These are phyloP conservation scores for Tenthredo mesomela DNA, from an alignment of 2,888 invertebrate species.

Conservation along the genomic window DNA sequence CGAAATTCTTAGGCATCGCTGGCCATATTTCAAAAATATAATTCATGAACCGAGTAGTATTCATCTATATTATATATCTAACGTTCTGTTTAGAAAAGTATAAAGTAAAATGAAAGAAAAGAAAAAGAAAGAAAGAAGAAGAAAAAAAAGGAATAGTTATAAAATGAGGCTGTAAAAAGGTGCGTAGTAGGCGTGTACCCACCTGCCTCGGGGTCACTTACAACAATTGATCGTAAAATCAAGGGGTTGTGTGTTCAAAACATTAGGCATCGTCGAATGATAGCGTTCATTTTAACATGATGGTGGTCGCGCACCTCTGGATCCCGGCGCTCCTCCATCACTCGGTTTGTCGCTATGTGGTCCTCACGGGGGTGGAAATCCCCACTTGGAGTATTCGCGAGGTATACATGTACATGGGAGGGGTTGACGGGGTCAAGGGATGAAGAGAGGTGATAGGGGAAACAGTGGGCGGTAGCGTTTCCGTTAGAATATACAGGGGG, in stretches of 20 bases:
- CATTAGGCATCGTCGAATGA: conserved; percentile 70
- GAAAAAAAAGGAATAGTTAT: neutral
- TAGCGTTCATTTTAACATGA: conserved; percentile 69
- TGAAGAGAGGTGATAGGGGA: conserved; percentile 11
- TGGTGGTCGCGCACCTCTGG: conserved; percentile 40
- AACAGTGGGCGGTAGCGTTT: conserved; percentile 42
- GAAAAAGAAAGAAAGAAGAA: neutral
- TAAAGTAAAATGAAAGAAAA: neutral
- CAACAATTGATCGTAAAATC: conserved; percentile 66
- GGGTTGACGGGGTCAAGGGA: conserved; percentile 12
- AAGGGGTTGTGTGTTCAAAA: conserved; percentile 58
- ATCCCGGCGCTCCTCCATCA: conserved; percentile 38
- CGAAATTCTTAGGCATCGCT: neutral
- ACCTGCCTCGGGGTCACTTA: conserved; percentile 38
- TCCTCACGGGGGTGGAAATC: conserved; percentile 20
- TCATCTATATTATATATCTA: no score
- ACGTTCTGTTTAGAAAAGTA: neutral
- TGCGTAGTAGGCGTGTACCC: neutral
- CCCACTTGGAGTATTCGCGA: neutral
- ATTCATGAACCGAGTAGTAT: neutral
- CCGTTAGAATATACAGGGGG: neutral
- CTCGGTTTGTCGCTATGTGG: conserved; percentile 47
- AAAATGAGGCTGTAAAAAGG: neutral
- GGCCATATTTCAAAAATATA: neutral
- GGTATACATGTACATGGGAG: neutral